These are phyloP conservation scores for Drosophila teissieri DNA, from an alignment of 1,140 invertebrate species.

Conservation along the genomic window DNA sequence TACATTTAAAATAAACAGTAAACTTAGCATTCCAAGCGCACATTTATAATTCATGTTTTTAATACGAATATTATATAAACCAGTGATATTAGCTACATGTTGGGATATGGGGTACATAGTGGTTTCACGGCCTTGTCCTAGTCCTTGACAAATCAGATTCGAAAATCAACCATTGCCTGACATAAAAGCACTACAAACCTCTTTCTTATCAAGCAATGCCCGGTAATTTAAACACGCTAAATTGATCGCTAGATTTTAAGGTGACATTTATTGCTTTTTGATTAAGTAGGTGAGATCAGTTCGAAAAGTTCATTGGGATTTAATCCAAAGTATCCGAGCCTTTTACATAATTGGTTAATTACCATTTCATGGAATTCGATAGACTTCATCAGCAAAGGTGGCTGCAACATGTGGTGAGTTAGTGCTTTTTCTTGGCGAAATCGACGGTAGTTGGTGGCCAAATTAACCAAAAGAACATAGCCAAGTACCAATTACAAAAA, in stretches of 20 bases:
- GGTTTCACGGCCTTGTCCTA: slow-evolving; percentile 17
- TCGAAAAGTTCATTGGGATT: slow-evolving; percentile 6
- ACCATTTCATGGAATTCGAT: slow-evolving; percentile 9
- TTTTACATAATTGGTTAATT: not conserved
- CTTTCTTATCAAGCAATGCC: slow-evolving; percentile 21
- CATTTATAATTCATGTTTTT: not conserved
- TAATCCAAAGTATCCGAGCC: slow-evolving; percentile 14
- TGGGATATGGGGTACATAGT: not conserved
- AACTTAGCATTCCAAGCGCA: not conserved
- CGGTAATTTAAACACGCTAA: not conserved
- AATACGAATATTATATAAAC: not conserved
- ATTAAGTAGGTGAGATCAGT: slow-evolving; percentile 13
- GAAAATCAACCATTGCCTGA: not conserved
- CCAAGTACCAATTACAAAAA: no score
- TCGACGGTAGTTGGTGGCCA: no score
- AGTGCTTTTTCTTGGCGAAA: no score
- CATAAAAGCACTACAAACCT: slow-evolving; percentile 7
- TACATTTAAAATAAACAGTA: no score
- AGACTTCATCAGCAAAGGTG: not conserved
- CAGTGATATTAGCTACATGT: not conserved
- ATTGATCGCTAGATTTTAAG: slow-evolving; percentile 6
- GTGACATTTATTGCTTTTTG: slow-evolving; percentile 8
- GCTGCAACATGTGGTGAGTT: not conserved
- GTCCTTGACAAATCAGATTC: not conserved
- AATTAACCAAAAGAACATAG: no score